A percentile compares a stretch with the other conserved stretches of the same genome.
Conservation (phyloP, 2,888 invertebrate genomes). For the Elmis aenea region DNA sequence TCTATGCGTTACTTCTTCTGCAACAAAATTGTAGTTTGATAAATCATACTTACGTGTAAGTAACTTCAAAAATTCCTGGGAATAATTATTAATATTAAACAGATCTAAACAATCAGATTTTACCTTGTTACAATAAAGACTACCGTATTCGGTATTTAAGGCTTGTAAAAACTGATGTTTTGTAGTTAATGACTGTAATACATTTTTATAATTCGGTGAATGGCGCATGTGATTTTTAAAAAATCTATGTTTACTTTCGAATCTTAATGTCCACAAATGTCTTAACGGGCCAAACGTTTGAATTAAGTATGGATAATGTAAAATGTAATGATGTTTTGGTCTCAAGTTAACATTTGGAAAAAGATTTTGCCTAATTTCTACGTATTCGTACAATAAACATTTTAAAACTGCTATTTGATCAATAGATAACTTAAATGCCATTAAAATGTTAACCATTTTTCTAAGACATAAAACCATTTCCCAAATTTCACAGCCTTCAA, state of each 20-base stretch:
- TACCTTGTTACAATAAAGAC: background rate
- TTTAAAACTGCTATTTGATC: slow-evolving; percentile 6
- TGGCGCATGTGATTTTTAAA: slow-evolving; percentile 17
- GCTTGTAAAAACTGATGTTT: slow-evolving; percentile 17
- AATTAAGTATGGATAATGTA: slow-evolving; percentile 25
- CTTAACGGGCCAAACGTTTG: slow-evolving; percentile 21
- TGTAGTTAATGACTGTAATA: slow-evolving; percentile 9
- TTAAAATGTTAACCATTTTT: slow-evolving; percentile 2
- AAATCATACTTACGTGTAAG: background rate
- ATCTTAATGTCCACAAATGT: slow-evolving; percentile 22
- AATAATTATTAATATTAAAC: background rate
- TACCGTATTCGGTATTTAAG: no score
- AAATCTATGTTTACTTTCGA: slow-evolving; percentile 25
- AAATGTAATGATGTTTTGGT: slow-evolving; percentile 26
- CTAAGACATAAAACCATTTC: slow-evolving; percentile 7
- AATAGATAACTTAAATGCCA: no score
- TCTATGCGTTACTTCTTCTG: background rate
- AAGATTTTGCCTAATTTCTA: slow-evolving; percentile 10
- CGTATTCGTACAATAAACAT: slow-evolving; percentile 6
- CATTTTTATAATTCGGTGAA: slow-evolving; percentile 16
- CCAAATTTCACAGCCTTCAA: slow-evolving; percentile 8
- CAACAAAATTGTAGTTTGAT: background rate
- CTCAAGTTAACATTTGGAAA: slow-evolving; percentile 15
- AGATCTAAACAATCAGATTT: background rate
- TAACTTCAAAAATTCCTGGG: background rate